Percentiles rank a stretch among this genome's conserved stretches.
phyloP scores from a whole-genome alignment of 2,113 vertebrate genomes.

The Phoxinus phoxinus region DNA sequence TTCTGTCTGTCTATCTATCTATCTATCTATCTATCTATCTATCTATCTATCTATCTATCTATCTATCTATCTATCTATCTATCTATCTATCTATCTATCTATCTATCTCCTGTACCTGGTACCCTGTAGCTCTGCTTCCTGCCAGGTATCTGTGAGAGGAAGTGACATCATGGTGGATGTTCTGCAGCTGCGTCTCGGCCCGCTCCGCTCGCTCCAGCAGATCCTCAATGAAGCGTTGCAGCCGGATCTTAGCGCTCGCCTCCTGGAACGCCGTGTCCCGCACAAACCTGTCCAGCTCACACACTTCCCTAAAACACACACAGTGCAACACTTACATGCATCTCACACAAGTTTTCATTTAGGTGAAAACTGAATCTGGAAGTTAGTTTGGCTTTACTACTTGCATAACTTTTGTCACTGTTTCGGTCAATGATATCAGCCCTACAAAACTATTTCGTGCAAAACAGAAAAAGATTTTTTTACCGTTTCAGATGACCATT shows the following conservation, averaged over 20 bases:
- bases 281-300: constrained; percentile 88
- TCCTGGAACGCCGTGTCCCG: constrained; percentile 86
- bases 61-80: too few relatives aligned
- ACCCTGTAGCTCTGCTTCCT: constrained; percentile 48
- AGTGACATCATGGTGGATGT: constrained; percentile 68
- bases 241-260: constrained; percentile 87
- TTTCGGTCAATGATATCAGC: neutral
- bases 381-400: too few relatives aligned
- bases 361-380: too few relatives aligned
- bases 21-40: too few relatives aligned
- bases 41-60: too few relatives aligned
- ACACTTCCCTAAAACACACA: constrained; percentile 82
- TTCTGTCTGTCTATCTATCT: too few relatives aligned
- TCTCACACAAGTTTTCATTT: neutral
- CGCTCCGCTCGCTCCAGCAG: constrained; percentile 88
- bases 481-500: neutral
- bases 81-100: too few relatives aligned
- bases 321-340: neutral
- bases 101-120: constrained; percentile 19
- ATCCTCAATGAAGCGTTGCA: constrained; percentile 94
- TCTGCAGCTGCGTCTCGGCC: constrained; percentile 87
- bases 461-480: neutral
- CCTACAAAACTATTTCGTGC: neutral
- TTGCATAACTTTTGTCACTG: too few relatives aligned
- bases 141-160: constrained; percentile 77